These are phyloP conservation scores for Arenaria interpres DNA, from an alignment of 2,113 vertebrate genomes.

Conservation along the genomic window DNA sequence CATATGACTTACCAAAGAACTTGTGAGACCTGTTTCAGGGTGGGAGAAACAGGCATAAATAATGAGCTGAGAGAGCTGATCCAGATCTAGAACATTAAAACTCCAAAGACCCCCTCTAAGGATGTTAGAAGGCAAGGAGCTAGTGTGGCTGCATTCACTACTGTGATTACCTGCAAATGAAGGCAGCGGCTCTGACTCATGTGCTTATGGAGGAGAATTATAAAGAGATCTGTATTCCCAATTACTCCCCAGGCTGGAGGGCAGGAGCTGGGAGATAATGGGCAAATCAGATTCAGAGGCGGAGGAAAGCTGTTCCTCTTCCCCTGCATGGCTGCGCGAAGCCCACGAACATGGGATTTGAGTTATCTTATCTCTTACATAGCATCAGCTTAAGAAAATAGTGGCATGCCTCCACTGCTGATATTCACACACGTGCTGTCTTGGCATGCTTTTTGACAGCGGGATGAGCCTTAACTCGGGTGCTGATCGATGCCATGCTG, in stretches of 20 bases:
- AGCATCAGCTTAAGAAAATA: neutral
- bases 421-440: neutral
- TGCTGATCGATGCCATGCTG: neutral
- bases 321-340: neutral
- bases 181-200: slow-evolving; percentile 57
- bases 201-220: slow-evolving; percentile 51
- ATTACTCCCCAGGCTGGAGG: neutral
- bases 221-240: slow-evolving; percentile 35
- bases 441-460: neutral
- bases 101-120: neutral
- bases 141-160: slow-evolving; percentile 30
- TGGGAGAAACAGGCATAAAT: neutral
- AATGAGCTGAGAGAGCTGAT: neutral
- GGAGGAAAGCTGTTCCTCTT: neutral
- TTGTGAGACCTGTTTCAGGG: neutral
- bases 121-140: slow-evolving; percentile 7
- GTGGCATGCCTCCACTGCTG: neutral
- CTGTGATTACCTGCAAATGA: slow-evolving; percentile 56
- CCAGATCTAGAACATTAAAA: neutral
- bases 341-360: neutral
- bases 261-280: slow-evolving; percentile 48
- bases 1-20: neutral
- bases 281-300: slow-evolving; percentile 23
- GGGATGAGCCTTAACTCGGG: neutral
- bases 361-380: neutral